Evolutionary conservation across 1,140 invertebrate species (phyloP).

Genomic region (Drosophila rufa): DNA sequence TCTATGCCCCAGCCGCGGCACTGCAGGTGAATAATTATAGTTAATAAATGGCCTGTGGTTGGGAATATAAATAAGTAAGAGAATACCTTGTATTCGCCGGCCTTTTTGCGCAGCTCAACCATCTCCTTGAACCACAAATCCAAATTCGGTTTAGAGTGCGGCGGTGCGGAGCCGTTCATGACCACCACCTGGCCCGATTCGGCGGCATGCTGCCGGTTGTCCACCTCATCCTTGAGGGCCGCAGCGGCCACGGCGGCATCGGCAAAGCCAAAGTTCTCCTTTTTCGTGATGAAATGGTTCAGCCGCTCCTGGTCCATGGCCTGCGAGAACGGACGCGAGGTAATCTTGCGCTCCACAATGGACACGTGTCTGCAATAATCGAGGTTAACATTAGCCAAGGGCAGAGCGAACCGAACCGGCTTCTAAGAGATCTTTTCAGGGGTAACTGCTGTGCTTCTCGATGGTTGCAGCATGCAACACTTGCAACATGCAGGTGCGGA

Average conservation of each 20-base stretch:
- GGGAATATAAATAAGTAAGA: too few relatives aligned
- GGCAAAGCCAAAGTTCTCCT: constrained; percentile 83
- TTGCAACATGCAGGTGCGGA: constrained; percentile 57
- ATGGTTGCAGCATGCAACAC: constrained; percentile 40
- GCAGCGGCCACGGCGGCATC: constrained; percentile 46
- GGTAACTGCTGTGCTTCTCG: constrained; percentile 31
- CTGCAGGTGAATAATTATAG: constrained; percentile 86
- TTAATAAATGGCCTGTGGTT: too few relatives aligned
- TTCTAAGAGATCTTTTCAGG: constrained; percentile 3
- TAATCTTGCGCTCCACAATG: constrained; percentile 78
- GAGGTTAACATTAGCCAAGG: constrained; percentile 31
- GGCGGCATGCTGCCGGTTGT: constrained; percentile 52
- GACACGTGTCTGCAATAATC: constrained; percentile 75
- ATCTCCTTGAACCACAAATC: constrained; percentile 93
- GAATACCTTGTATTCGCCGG: constrained; percentile 94
- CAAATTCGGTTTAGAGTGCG: constrained; percentile 84
- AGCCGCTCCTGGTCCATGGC: constrained; percentile 89
- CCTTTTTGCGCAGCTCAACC: constrained; percentile 94
- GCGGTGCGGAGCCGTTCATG: constrained; percentile 77
- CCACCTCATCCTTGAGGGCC: constrained; percentile 62
- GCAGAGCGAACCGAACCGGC: neutral
- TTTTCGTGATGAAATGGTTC: constrained; percentile 82
- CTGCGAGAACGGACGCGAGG: constrained; percentile 90
- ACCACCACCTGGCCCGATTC: constrained; percentile 60
- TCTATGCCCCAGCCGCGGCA: constrained; percentile 95